Conservation (phyloP, 2,797 vertebrate species). For the Phaenicophaeus curvirostris region DNA sequence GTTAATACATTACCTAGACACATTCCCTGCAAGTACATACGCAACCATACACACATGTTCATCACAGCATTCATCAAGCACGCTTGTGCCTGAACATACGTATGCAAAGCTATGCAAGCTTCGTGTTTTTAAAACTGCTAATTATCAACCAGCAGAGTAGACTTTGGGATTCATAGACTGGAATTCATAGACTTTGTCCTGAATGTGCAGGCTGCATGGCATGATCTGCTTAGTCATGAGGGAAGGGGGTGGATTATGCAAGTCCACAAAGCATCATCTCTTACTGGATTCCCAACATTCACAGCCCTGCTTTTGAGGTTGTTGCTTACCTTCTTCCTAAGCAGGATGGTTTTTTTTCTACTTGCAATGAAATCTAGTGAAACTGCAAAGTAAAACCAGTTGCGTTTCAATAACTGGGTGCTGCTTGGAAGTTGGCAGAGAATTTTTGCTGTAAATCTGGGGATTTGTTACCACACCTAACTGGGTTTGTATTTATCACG, state of each 20-base stretch:
- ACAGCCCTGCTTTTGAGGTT: background rate
- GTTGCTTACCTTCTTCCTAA: background rate
- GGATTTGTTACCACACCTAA: background rate
- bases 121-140: conserved; percentile 51
- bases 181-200: conserved; percentile 70
- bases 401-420: background rate
- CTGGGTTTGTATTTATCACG: background rate
- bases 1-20: conserved; percentile 28
- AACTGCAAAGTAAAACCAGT: background rate
- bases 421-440: background rate
- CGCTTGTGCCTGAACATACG: background rate
- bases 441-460: background rate
- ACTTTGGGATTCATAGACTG: conserved; percentile 64
- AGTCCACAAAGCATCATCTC: conserved; percentile 41
- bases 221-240: conserved; percentile 65
- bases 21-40: background rate
- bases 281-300: conserved; percentile 4
- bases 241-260: conserved; percentile 17
- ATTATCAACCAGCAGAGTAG: conserved; percentile 70
- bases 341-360: background rate
- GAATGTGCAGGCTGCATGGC: conserved; percentile 46
- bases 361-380: background rate
- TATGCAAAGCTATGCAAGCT: background rate
- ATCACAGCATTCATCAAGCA: background rate
- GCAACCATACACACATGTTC: background rate